Evolutionary conservation across 2,113 vertebrate species (phyloP).

Genomic region (Myanophis thanlyinensis): DNA sequence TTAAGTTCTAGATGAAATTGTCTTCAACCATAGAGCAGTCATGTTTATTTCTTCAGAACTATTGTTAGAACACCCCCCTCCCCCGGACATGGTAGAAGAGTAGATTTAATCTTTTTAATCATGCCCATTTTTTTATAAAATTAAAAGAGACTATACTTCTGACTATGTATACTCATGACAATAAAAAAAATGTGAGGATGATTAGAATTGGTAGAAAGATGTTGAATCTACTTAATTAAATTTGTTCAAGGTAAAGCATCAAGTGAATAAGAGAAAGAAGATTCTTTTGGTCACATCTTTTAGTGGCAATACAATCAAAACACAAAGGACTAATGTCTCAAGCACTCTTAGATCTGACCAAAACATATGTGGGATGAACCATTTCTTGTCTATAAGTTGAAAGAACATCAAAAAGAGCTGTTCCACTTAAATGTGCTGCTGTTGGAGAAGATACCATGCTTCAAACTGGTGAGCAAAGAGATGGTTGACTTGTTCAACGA

Average conservation of each 20-base stretch:
- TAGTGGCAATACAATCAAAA: not conserved
- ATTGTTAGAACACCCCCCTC: not conserved
- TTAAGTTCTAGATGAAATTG: not conserved
- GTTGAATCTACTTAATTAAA: not conserved
- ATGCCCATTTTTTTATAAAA: not conserved
- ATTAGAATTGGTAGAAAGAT: not conserved
- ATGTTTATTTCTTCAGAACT: not conserved
- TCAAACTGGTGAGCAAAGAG: not conserved
- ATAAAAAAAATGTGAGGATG: not conserved
- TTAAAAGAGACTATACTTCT: not conserved
- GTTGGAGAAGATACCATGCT: not conserved
- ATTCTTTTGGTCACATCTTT: not conserved
- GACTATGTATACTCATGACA: not conserved
- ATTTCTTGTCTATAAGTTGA: not conserved
- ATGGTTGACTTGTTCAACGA: not conserved
- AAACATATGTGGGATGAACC: not conserved
- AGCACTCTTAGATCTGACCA: not conserved
- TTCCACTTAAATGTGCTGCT: not conserved
- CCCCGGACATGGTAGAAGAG: not conserved
- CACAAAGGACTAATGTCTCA: not conserved
- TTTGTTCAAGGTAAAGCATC: not conserved
- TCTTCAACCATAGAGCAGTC: not conserved
- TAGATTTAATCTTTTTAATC: not conserved
- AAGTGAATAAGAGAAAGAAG: not conserved
- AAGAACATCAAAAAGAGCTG: not conserved